Base-by-base conservation (phyloP, 2,113 vertebrate genomes). In the Microcebus jonahi region DNA sequence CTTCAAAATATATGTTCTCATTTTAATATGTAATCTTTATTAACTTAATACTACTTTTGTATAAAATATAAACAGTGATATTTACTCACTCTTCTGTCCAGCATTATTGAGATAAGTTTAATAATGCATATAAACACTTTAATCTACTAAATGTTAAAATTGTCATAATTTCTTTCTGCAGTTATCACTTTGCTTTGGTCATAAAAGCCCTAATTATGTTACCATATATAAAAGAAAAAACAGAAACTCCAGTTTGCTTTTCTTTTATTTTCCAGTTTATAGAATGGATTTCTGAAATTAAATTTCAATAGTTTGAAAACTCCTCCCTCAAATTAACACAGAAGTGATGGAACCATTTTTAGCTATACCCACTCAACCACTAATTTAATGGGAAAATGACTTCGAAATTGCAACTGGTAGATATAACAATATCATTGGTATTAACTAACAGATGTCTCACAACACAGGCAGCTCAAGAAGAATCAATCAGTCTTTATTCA, bases 221-320 rank as follows among this genome's bases (percentile, higher is more conserved):
- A 65, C 6, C 42, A 63, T n/a, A 70, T 76, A 1, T 87, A 93
- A 96, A 96, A 93, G 50, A 39, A 93, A 95, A 94, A 57, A 21
- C 53, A 29, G 77, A 96, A 94, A 42, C 63, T 97, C 31, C 53
- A 92, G 42, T 92, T 92, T 68, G 20, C 17, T 39, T 86, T 95
- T 11, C 36, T 39, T 83, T 91, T 77, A 11, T 89, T 73, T 88
- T n/a, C 48, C 65, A 92, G 27, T 20, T 82, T 93, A 76, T n/a
- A 70, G 20, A 77, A 90, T 95, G 39, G 61, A 12, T 92, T 96
- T 88, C 90, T 82, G 88, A 96, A 97, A 95, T 91, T 94, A 96
- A 85, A 94, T 88, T 92, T 94, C 75, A 76, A 31, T 67, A 57
- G 42, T 84, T 96, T 88, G 29, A 88, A 95, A 97, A 94, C 20